phyloP scores from a whole-genome alignment of 2,797 vertebrate species.

The Discoglossus pictus region DNA sequence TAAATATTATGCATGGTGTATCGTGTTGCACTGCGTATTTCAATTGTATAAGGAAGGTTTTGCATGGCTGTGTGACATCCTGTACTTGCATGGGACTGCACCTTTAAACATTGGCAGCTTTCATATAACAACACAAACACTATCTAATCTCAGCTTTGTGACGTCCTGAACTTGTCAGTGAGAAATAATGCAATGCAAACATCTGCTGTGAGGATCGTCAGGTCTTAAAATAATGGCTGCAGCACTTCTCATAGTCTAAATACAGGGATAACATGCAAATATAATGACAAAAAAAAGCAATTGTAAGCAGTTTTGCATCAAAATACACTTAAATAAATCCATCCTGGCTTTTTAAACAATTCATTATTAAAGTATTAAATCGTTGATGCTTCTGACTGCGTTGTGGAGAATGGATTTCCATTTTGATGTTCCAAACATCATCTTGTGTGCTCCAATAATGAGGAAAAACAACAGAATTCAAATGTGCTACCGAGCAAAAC shows the following conservation, averaged over 20 bases:
- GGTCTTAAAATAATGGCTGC: constrained; percentile 76
- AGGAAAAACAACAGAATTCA: not conserved
- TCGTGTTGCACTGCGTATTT: too few relatives aligned
- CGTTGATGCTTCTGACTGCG: constrained; percentile 11
- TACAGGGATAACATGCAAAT: not conserved
- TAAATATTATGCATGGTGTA: too few relatives aligned
- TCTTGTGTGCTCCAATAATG: constrained; percentile 36
- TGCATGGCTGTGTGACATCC: too few relatives aligned
- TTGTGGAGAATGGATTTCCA: constrained; percentile 20
- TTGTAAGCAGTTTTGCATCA: not conserved
- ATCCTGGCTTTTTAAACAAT: constrained; percentile 7
- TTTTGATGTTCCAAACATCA: constrained; percentile 42
- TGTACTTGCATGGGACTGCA: constrained; percentile 26
- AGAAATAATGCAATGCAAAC: constrained; percentile 76
- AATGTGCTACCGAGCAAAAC: not conserved
- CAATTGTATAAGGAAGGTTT: too few relatives aligned
- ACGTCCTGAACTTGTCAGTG: constrained; percentile 51
- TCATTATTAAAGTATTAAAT: constrained; percentile 11
- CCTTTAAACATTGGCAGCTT: constrained; percentile 57
- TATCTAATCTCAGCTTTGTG: constrained; percentile 42
- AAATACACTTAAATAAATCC: not conserved
- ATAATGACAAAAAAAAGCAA: not conserved
- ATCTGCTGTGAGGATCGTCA: constrained; percentile 72
- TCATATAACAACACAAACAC: constrained; percentile 47
- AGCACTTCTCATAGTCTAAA: constrained; percentile 59